Evolutionary conservation across 2,113 vertebrate species (phyloP).

Genomic region (Coturnix japonica): DNA sequence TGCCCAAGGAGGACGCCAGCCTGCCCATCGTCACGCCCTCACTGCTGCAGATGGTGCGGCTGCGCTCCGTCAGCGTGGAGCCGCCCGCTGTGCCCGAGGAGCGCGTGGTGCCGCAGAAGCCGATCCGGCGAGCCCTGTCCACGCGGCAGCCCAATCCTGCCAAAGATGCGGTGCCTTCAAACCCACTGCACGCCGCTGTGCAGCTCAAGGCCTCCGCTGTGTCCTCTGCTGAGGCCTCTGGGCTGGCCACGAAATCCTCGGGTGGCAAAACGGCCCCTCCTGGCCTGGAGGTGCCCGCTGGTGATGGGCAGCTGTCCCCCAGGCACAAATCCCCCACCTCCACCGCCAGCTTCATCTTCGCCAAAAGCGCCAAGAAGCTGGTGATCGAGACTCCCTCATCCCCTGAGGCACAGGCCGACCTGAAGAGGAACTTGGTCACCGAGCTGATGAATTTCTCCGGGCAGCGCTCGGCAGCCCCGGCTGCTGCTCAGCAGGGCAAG

Average conservation of each 20-base stretch:
- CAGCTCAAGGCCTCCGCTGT: constrained; percentile 84
- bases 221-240: constrained; percentile 66
- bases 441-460: constrained; percentile 83
- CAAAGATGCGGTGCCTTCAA: constrained; percentile 67
- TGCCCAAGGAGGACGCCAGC: constrained; percentile 87
- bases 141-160: constrained; percentile 73
- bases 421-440: constrained; percentile 81
- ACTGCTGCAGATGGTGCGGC: constrained; percentile 93
- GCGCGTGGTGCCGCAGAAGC: constrained; percentile 83
- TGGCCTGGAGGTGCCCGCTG: neutral
- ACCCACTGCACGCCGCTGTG: constrained; percentile 86
- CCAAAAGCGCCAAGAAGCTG: constrained; percentile 87
- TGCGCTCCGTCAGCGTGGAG: constrained; percentile 85
- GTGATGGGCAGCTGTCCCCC: constrained; percentile 65
- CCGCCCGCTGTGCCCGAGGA: constrained; percentile 34
- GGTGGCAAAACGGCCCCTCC: neutral
- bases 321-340: constrained; percentile 83
- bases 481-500: neutral
- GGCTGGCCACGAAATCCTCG: constrained; percentile 10
- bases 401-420: constrained; percentile 74
- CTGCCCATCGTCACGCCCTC: constrained; percentile 93
- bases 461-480: constrained; percentile 50
- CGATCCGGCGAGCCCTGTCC: constrained; percentile 85
- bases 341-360: constrained; percentile 94
- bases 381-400: constrained; percentile 80